Base-by-base conservation (phyloP, 2,888 invertebrate genomes). In the Plemyria rubiginata region DNA sequence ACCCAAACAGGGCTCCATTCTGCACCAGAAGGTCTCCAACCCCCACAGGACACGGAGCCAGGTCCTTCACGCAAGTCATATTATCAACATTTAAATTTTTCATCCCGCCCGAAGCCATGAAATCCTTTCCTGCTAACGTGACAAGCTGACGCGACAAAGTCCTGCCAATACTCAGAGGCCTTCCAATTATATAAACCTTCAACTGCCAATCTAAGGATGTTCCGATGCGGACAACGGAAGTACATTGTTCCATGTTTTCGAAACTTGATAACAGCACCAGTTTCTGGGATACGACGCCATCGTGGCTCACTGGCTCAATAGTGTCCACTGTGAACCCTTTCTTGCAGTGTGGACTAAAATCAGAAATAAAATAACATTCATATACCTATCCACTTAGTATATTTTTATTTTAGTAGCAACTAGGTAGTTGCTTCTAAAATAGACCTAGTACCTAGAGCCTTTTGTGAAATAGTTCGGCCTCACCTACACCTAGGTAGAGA, bases 11-110 rank as follows among this genome's bases (percentile, higher is more conserved):
- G 1, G 64, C 57, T 0, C 74, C 81, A 7, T 75, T 74, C 66
- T 91, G 91, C 6, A 89, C 65, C 52, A 92, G 69, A 15, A 92
- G 72, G 60, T 92, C 92, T 0, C 92, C 88, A 12, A 83, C 85
- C 0, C 81, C 78, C 1, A 90, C 84, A 0, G 89, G 86, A 66
- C 92, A 92, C 2, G 74, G 79, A 2, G 80, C 72, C 1, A 81
- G 38, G 46, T 79, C 80, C 66, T 78, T 81, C 12, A 86, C 88
- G 60, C 90, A 86, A 54, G 90, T 80, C 41, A 82, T 80, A 54
- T 70, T 77, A 32, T 80, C 76, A 7, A 66, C 41, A 55, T 78
- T 76, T 40, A 82, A 56, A 61, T 74, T 68, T 58, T 74, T 74
- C 5, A 59, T 48, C 36, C 40, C 48, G 7, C 29, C 13, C 7